These are phyloP conservation scores for Echinarachnius parma DNA, from an alignment of 53 echinoderm and acorn worm genomes.

Conservation along the genomic window DNA sequence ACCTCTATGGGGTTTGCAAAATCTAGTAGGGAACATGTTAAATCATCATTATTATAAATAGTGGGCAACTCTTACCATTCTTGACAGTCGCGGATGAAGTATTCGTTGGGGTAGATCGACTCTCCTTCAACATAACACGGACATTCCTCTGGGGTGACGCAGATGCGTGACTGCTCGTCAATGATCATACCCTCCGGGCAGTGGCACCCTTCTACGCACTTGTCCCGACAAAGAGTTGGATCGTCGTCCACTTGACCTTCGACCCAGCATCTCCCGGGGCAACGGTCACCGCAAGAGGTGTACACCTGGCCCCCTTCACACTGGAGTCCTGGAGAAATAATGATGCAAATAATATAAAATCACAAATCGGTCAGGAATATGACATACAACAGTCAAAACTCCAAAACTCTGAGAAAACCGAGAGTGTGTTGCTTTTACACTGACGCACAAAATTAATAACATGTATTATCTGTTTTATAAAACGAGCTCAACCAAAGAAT, in stretches of 20 bases:
- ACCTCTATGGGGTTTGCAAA: no score
- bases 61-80: constrained; percentile 82
- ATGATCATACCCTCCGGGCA: constrained; percentile 61
- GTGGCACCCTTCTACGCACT: constrained; percentile 83
- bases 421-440: no score
- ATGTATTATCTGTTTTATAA: no score
- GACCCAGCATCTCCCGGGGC: constrained; percentile 48
- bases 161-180: constrained; percentile 27
- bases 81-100: constrained; percentile 31
- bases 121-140: constrained; percentile 51
- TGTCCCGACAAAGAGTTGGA: constrained; percentile 9
- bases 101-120: constrained; percentile 8
- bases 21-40: no score
- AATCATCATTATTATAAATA: background rate
- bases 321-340: constrained; percentile 59
- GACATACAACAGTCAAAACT: no score
- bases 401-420: no score
- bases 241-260: constrained; percentile 7
- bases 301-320: constrained; percentile 67
- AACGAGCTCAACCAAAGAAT: no score
- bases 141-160: constrained; percentile 46
- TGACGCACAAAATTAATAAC: no score
- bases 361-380: no score
- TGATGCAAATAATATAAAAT: no score
- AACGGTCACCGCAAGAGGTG: constrained; percentile 54